Percentiles rank a stretch among this genome's conserved stretches.
Conservation (phyloP, 2,888 invertebrate species). For the Melanophora roralis region DNA sequence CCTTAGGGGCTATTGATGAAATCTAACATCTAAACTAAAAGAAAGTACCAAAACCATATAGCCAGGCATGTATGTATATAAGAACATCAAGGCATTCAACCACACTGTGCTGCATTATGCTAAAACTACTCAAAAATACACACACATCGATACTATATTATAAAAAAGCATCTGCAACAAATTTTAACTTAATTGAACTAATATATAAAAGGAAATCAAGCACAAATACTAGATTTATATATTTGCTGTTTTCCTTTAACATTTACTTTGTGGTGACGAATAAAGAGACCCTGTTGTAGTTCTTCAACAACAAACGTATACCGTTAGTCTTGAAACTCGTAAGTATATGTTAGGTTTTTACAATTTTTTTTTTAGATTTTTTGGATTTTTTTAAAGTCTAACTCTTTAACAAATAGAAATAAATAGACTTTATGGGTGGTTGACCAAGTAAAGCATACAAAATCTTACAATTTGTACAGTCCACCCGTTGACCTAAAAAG, state of each 20-base stretch:
- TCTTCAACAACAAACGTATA: neutral
- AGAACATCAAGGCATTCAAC: too few species aligned
- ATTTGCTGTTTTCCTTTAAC: slow-evolving; percentile 15
- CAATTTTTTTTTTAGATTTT: too few species aligned
- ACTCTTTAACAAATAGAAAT: too few species aligned
- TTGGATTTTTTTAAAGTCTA: too few species aligned
- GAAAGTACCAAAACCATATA: too few species aligned
- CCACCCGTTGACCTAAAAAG: too few species aligned
- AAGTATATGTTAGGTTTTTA: slow-evolving; percentile 1
- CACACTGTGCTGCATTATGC: too few species aligned
- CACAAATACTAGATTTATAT: slow-evolving; percentile 37
- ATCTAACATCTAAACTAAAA: slow-evolving; percentile 49
- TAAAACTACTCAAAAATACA: slow-evolving; percentile 1
- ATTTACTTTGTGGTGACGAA: slow-evolving; percentile 14
- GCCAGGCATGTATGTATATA: too few species aligned
- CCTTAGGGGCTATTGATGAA: slow-evolving; percentile 56
- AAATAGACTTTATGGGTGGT: too few species aligned
- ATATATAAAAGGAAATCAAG: slow-evolving; percentile 54
- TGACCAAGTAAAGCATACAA: too few species aligned
- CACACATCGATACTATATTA: too few species aligned
- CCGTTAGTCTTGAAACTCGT: neutral
- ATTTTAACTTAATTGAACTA: slow-evolving; percentile 56
- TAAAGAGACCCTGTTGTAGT: slow-evolving; percentile 2
- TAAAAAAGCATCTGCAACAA: slow-evolving; percentile 46
- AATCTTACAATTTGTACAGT: too few species aligned